These are phyloP conservation scores for Cardiocondyla obscurior DNA, from an alignment of 1,140 invertebrate genomes.

Conservation along the genomic window DNA sequence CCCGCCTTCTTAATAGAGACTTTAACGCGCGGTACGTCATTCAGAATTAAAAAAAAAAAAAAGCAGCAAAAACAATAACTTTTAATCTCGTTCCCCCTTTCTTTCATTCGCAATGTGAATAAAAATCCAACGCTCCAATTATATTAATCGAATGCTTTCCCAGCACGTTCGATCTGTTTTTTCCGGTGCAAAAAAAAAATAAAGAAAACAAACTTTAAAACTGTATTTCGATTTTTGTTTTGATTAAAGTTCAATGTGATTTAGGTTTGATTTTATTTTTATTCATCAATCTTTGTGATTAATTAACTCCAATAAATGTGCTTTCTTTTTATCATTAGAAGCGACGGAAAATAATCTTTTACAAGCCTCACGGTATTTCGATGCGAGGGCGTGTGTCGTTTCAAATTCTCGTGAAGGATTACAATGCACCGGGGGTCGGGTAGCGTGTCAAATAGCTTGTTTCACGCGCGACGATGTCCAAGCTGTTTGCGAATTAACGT, in stretches of 20 bases:
- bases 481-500: not conserved
- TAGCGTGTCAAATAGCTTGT: not conserved
- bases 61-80: constrained; percentile 7
- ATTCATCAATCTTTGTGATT: not conserved
- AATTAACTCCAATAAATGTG: too few species aligned
- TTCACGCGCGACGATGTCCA: not conserved
- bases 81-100: not conserved
- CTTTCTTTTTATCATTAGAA: not conserved
- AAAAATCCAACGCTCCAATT: not conserved
- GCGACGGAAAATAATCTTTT: not conserved
- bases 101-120: not conserved
- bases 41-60: not conserved
- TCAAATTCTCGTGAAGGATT: not conserved
- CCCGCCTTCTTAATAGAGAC: constrained; percentile 50
- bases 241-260: too few species aligned
- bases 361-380: not conserved
- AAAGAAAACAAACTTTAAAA: too few species aligned
- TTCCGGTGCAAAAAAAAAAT: not conserved
- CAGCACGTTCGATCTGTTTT: not conserved
- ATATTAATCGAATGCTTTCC: not conserved
- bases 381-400: not conserved
- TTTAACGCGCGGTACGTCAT: constrained; percentile 37
- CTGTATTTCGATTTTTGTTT: too few species aligned
- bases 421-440: too few species aligned
- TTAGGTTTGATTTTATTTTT: too few species aligned